A percentile compares a stretch with the other conserved stretches of the same genome.
These are phyloP conservation scores for Blastomussa wellsi DNA, from an alignment of 92 coral and sea anemone genomes.

Conservation along the genomic window DNA sequence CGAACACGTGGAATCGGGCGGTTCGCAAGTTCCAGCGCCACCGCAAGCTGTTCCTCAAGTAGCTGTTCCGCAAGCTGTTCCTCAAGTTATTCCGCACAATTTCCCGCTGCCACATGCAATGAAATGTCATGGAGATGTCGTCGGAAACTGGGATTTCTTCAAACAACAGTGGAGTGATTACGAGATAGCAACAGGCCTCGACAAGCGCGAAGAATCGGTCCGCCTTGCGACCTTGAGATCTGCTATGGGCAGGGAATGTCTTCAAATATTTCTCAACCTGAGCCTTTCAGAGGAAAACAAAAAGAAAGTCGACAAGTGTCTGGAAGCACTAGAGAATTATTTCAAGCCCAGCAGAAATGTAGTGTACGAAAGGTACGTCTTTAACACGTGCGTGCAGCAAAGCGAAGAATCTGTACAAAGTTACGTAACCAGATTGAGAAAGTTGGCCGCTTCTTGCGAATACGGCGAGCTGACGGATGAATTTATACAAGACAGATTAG, in stretches of 20 bases:
- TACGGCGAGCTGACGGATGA: too few species aligned
- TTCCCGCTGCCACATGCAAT: slow-evolving; percentile 50
- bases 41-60: neutral
- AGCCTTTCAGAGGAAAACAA: slow-evolving; percentile 27
- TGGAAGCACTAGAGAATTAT: too few species aligned
- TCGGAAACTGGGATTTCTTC: slow-evolving; percentile 58
- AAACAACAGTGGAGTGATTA: slow-evolving; percentile 56
- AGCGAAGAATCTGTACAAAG: slow-evolving; percentile 48
- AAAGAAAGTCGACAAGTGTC: slow-evolving; percentile 17
- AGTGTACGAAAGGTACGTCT: slow-evolving; percentile 38
- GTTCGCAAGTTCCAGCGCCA: neutral
- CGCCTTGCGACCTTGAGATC: slow-evolving; percentile 51
- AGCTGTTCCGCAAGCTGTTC: too few species aligned
- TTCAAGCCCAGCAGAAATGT: too few species aligned
- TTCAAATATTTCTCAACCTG: slow-evolving; percentile 28
- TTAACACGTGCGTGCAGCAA: slow-evolving; percentile 52
- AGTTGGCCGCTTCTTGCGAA: slow-evolving; percentile 37
- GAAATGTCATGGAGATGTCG: slow-evolving; percentile 48
- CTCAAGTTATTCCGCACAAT: slow-evolving; percentile 27
- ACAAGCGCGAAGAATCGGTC: slow-evolving; percentile 29
- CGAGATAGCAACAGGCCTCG: slow-evolving; percentile 52
- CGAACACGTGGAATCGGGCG: slow-evolving; percentile 20
- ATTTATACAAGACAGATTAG: too few species aligned
- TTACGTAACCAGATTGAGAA: slow-evolving; percentile 49
- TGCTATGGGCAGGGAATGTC: slow-evolving; percentile 49